Evolutionary conservation across 2,113 vertebrate species (phyloP), one percentile per base, ranked within the genome.

Genomic region (Seriola aureovittata): DNA sequence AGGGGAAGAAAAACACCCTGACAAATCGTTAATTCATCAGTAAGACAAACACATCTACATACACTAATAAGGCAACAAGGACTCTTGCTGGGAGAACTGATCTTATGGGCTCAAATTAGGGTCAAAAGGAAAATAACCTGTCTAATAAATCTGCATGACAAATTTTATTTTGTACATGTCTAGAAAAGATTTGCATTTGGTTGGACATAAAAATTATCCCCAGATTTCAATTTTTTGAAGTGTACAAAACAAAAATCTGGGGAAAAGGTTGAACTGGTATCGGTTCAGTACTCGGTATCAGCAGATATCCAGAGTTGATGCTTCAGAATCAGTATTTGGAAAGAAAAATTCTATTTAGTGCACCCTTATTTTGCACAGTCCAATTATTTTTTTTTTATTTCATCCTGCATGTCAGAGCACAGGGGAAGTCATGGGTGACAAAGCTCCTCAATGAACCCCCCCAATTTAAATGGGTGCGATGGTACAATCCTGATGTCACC

Each of bases 401-500:
- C 29, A 29, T 29, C 29, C 29, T 29, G 29, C 13, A 17, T 64
- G 48, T 85, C 75, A 69, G n/a, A 58, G 16, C 46, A 48, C 14
- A 54, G 21, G 25, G 60, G 11, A 62, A 40, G 32, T 16, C 23
- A 77, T 73, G 42, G 23, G 71, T 77, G 25, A 69, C 50, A 65
- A 34, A 59, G 14, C 29, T 44, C 13, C 42, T 52, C 12, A 55
- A 29, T n/a, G 3, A 23, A 13, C 36, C 36, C 63, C 36, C 66
- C 40, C 17, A 17, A 29, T 16, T 54, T 50, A 68, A 17, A 77
- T 21, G 29, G 23, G 13, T 50, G 40, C 42, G n/a, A 60, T 84
- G 85, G 80, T 85, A 80, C 60, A n/a, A 62, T 89, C 86, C 70
- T 54, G 52, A 84, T 81, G 66, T 82, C 75, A 88, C 62, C 72